These are phyloP conservation scores for Plusia festucae DNA, from an alignment of 2,888 invertebrate genomes.

Conservation along the genomic window DNA sequence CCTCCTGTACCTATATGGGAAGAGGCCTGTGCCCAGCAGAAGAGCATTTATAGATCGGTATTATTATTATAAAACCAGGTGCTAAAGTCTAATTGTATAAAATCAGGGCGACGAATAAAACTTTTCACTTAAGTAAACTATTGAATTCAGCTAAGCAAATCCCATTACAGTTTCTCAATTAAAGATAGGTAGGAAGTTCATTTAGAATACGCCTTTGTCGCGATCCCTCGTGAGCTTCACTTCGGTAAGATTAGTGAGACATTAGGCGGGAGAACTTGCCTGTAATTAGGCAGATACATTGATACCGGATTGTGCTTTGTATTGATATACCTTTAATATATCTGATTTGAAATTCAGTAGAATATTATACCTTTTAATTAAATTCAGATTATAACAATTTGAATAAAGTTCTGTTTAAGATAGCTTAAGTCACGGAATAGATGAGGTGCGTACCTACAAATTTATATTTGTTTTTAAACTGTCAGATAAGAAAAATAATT, in stretches of 20 bases:
- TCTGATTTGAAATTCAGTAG: slow-evolving; percentile 32
- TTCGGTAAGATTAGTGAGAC: slow-evolving; percentile 38
- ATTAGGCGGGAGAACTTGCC: slow-evolving; percentile 51
- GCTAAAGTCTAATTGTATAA: too few relatives aligned
- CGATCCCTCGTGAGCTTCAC: slow-evolving; percentile 15
- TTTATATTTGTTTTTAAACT: too few relatives aligned
- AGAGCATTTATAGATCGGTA: too few relatives aligned
- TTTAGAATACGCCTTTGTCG: slow-evolving; percentile 19
- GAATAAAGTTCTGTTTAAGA: too few relatives aligned
- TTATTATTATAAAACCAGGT: too few relatives aligned
- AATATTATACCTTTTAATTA: slow-evolving; percentile 10
- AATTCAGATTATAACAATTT: background rate
- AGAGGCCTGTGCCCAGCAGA: too few relatives aligned
- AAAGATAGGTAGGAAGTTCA: slow-evolving; percentile 24
- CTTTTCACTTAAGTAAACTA: background rate
- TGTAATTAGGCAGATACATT: slow-evolving; percentile 48
- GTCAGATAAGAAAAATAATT: too few relatives aligned
- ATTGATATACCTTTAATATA: slow-evolving; percentile 40
- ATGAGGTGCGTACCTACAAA: too few relatives aligned
- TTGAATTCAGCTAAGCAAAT: background rate
- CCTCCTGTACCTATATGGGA: too few relatives aligned
- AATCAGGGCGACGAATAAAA: too few relatives aligned
- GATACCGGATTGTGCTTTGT: slow-evolving; percentile 42
- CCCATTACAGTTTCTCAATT: slow-evolving; percentile 27
- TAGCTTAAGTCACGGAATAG: too few relatives aligned